phyloP scores from a whole-genome alignment of 2,797 vertebrate species.

The Thamnophis elegans region DNA sequence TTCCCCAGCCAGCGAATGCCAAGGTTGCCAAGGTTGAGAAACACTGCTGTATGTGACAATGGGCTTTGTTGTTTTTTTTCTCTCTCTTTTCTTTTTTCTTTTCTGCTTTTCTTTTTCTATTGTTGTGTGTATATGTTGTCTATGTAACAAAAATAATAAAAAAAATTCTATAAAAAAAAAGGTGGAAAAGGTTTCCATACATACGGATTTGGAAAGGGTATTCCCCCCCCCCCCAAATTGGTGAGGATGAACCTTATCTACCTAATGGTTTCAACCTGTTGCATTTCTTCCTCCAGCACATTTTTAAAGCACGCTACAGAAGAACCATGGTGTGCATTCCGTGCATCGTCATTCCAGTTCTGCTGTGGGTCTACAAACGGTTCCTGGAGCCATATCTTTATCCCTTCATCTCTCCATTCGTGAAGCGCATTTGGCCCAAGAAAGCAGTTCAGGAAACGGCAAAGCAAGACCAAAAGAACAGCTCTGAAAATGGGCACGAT shows the following conservation, averaged over 20 bases:
- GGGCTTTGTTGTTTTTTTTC: no score
- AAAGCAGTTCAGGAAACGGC: constrained; percentile 71
- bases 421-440: constrained; percentile 82
- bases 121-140: no score
- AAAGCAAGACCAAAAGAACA: constrained; percentile 52
- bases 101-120: no score
- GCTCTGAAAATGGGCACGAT: constrained; percentile 41
- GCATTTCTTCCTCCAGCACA: not conserved
- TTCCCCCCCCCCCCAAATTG: not conserved
- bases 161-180: no score
- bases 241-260: not conserved
- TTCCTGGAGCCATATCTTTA: constrained; percentile 92
- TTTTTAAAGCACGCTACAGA: not conserved
- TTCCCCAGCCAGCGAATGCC: no score
- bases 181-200: not conserved
- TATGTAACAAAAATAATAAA: no score
- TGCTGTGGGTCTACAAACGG: constrained; percentile 96
- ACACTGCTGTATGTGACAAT: not conserved
- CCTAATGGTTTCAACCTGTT: not conserved
- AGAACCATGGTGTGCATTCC: constrained; percentile 92
- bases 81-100: no score
- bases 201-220: not conserved
- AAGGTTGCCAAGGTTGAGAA: no score
- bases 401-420: constrained; percentile 83
- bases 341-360: constrained; percentile 93